Base-by-base conservation (phyloP, 2,888 invertebrate genomes). In the Neocrepidodera transversa region DNA sequence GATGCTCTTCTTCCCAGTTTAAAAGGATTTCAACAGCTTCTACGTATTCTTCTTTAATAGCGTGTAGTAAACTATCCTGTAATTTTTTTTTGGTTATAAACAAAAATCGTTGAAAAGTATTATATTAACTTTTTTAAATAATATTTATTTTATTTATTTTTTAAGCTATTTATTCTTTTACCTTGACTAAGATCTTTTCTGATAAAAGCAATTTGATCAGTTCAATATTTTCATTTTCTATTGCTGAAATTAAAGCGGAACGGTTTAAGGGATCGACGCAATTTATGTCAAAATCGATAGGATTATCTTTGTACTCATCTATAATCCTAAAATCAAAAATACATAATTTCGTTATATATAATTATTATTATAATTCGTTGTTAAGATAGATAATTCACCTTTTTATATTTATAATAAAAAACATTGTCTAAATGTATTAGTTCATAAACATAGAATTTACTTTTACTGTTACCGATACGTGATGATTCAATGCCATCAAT, bases 1-100 rank as follows among this genome's bases (percentile, higher is more conserved):
- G 93, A 71, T 87, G 84, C 3, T 86, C 85, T 76, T 95, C 95
- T 78, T 95, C 94, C 88, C 95, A 94, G 71, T 91, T 90, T 63
- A 98, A 82, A 10, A 98, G 83, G 43, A 96, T 82, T 80, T 98
- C 97, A 2, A 97, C 97, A 0, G 95, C 97, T 79, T 98, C 97
- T 54, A 98, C 97, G 77, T 97, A 98, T 77, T 98, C 97, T 80
- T 98, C 97, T 76, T 94, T 95, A 75, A 98, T 97, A 51, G 98
- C 97, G 78, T 97, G 97, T 26, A 98, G 84, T 40, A 97, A 83
- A 13, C 93, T 89, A 81, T 97, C 97, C 86, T 93, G 10, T 8
- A 28, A 28, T 17, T 18, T 7, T 6, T 42, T 17, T 4, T 10
- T 14, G 17, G 2, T 23, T 5, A 23, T 23, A 23, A 23, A 23